Percentiles rank a stretch among this genome's conserved stretches.
These are phyloP conservation scores for Bucorvus abyssinicus DNA, from an alignment of 2,797 vertebrate species.

Conservation along the genomic window DNA sequence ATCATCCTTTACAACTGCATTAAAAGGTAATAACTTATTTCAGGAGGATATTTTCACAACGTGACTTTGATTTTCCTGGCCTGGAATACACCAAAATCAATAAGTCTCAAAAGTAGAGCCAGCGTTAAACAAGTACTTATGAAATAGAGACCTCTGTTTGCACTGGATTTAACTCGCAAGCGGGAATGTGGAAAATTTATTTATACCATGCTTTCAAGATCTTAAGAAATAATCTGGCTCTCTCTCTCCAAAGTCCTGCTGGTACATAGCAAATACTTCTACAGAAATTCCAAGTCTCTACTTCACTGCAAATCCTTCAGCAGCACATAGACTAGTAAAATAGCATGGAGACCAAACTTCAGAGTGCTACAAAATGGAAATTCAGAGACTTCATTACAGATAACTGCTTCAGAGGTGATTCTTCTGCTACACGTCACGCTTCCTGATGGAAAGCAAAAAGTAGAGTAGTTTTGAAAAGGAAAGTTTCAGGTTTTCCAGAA, in stretches of 20 bases:
- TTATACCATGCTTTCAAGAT: conserved; percentile 39
- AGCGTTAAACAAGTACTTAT: conserved; percentile 1
- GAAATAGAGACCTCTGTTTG: conserved; percentile 49
- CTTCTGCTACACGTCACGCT: not conserved
- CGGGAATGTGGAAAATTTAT: conserved; percentile 56
- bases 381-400: not conserved
- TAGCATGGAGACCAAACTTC: not conserved
- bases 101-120: conserved; percentile 37
- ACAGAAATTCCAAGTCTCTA: conserved; percentile 15
- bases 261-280: conserved; percentile 13
- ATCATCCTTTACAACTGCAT: not conserved
- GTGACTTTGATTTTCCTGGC: conserved; percentile 60
- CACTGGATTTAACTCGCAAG: conserved; percentile 44
- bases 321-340: not conserved
- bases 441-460: not conserved
- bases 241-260: conserved; percentile 4
- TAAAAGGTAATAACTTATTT: conserved; percentile 31
- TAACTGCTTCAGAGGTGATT: not conserved
- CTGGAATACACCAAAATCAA: conserved; percentile 22
- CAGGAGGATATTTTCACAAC: conserved; percentile 21
- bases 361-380: not conserved
- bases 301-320: not conserved
- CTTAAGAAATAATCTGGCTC: conserved; percentile 50
- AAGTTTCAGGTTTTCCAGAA: not conserved
- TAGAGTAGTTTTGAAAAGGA: not conserved